Conservation (phyloP, 2,888 invertebrate genomes). For the Abrostola tripartita region DNA sequence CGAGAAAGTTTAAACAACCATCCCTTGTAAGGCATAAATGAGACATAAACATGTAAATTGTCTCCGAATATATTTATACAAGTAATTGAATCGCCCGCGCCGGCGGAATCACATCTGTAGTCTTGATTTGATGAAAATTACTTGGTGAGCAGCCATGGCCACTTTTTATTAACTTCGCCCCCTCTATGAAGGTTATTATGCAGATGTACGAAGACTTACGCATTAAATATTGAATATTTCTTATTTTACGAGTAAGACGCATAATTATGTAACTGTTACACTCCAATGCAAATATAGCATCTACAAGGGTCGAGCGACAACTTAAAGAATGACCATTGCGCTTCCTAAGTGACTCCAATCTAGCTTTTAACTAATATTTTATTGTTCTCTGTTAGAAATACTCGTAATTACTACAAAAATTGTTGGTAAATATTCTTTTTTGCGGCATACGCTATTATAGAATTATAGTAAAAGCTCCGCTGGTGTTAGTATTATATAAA, state of each 20-base stretch:
- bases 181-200: conserved; percentile 43
- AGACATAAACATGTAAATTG: conserved; percentile 83
- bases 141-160: conserved; percentile 51
- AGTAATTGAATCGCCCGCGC: conserved; percentile 81
- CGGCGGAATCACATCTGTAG: conserved; percentile 75
- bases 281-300: too few species aligned
- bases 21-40: conserved; percentile 55
- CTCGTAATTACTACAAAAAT: too few species aligned
- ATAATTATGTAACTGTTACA: neutral
- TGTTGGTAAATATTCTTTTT: too few species aligned
- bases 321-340: too few species aligned
- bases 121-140: conserved; percentile 80
- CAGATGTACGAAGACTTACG: conserved; percentile 38
- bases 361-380: too few species aligned
- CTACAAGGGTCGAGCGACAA: too few species aligned
- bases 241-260: neutral
- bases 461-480: too few species aligned
- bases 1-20: conserved; percentile 74
- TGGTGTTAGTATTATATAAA: too few species aligned
- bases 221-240: too few species aligned
- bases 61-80: conserved; percentile 79
- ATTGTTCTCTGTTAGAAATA: too few species aligned
- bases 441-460: too few species aligned
- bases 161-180: conserved; percentile 49
- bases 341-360: too few species aligned